Evolutionary conservation across 2,888 invertebrate species (phyloP).

Genomic region (Drosophila neotestacea): DNA sequence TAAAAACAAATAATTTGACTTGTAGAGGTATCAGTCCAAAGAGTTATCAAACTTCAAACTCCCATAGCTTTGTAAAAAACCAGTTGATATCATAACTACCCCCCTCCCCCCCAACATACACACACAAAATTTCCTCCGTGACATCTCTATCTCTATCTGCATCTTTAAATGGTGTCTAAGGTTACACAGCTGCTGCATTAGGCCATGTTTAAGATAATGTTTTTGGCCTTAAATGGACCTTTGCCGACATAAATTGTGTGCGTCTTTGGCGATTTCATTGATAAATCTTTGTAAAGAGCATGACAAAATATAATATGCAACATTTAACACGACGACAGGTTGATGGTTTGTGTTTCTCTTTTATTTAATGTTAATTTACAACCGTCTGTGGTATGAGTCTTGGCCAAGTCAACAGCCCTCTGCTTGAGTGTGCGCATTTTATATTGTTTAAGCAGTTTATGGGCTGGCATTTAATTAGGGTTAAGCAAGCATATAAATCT

Average conservation of each 20-base stretch:
- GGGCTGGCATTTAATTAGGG: slow-evolving; percentile 15
- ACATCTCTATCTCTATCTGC: slow-evolving; percentile 8
- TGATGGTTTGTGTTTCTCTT: slow-evolving; percentile 28
- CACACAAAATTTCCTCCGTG: too few species aligned
- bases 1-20: too few species aligned
- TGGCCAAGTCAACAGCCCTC: slow-evolving; percentile 6
- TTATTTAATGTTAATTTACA: slow-evolving; percentile 8
- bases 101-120: too few species aligned
- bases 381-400: slow-evolving; percentile 1
- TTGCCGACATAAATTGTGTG: neutral
- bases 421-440: slow-evolving; percentile 7
- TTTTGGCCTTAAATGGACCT: slow-evolving; percentile 29
- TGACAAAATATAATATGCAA: slow-evolving; percentile 22
- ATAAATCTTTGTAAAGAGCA: slow-evolving; percentile 22
- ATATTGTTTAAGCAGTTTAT: slow-evolving; percentile 19
- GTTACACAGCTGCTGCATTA: slow-evolving; percentile 31
- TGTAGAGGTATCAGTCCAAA: too few species aligned
- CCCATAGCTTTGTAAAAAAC: too few species aligned
- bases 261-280: slow-evolving; percentile 32
- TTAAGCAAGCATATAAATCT: slow-evolving; percentile 19
- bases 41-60: too few species aligned
- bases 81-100: too few species aligned
- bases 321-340: slow-evolving; percentile 25
- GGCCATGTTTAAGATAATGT: slow-evolving; percentile 37
- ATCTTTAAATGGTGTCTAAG: slow-evolving; percentile 41